These are phyloP conservation scores for Eupleurogrammus muticus DNA, from an alignment of 2,797 vertebrate genomes.

Conservation along the genomic window DNA sequence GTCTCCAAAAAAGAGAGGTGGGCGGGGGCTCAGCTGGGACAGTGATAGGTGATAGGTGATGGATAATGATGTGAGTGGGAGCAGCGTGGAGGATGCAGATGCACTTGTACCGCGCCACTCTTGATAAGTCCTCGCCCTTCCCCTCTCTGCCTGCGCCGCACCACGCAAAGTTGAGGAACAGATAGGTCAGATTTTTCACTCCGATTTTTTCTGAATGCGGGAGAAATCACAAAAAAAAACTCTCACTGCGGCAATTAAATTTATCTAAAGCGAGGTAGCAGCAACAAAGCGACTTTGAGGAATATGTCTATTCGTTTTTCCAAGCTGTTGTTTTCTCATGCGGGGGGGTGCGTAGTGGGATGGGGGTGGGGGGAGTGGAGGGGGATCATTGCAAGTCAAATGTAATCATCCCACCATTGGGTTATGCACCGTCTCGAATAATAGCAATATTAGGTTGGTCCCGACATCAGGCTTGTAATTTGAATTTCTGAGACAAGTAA, in stretches of 20 bases:
- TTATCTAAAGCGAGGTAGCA: slow-evolving; percentile 70
- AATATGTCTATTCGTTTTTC: slow-evolving; percentile 78
- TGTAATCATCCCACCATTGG: slow-evolving; percentile 82
- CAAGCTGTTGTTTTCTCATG: slow-evolving; percentile 77
- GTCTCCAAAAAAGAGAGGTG: slow-evolving; percentile 69
- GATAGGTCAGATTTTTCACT: slow-evolving; percentile 79
- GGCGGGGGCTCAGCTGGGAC: slow-evolving; percentile 72
- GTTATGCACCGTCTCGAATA: slow-evolving; percentile 78
- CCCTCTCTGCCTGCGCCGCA: slow-evolving; percentile 46
- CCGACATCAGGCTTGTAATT: slow-evolving; percentile 72
- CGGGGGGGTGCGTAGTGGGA: too few species aligned
- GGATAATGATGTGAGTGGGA: slow-evolving; percentile 75
- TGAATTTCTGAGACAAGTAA: slow-evolving; percentile 75
- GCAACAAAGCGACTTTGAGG: slow-evolving; percentile 73
- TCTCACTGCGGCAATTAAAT: slow-evolving; percentile 72
- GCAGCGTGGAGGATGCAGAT: slow-evolving; percentile 69
- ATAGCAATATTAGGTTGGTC: slow-evolving; percentile 80
- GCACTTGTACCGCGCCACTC: slow-evolving; percentile 66
- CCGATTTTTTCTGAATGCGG: slow-evolving; percentile 64
- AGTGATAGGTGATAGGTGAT: slow-evolving; percentile 62
- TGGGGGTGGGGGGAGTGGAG: slow-evolving; percentile 38
- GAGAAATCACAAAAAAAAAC: slow-evolving; percentile 80
- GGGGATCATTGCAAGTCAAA: slow-evolving; percentile 83
- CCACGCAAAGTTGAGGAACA: slow-evolving; percentile 69
- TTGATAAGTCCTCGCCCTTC: slow-evolving; percentile 72